Evolutionary conservation across 2,888 invertebrate species (phyloP).

Genomic region (Cataglyphis altisquamis): DNA sequence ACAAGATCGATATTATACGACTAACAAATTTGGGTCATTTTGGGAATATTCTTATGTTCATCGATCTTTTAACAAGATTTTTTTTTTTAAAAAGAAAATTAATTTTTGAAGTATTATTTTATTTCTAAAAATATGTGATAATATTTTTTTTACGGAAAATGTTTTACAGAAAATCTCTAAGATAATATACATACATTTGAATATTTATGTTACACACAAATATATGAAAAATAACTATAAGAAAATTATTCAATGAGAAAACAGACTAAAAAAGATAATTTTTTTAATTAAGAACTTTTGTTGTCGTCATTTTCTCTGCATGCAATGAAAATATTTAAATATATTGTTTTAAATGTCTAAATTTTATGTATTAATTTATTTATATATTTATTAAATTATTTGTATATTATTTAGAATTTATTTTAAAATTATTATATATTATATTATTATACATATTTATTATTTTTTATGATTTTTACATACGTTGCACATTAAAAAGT

Average conservation of each 20-base stretch:
- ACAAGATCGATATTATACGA: conserved; percentile 12
- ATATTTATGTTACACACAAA: background rate
- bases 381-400: background rate
- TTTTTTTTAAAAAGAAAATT: background rate
- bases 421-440: background rate
- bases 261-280: background rate
- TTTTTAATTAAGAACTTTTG: background rate
- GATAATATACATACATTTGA: background rate
- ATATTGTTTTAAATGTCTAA: background rate
- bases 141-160: background rate
- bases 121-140: background rate
- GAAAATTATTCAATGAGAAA: background rate
- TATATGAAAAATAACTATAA: background rate
- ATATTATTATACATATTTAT: too few species aligned
- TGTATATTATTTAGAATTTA: background rate
- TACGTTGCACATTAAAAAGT: background rate
- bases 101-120: background rate
- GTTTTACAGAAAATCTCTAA: background rate
- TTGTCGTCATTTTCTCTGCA: background rate
- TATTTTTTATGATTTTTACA: background rate
- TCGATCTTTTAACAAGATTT: background rate
- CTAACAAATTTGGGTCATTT: background rate
- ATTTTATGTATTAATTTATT: background rate
- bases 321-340: too few species aligned
- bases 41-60: background rate